Percentiles rank a stretch among this genome's conserved stretches.
phyloP scores from a whole-genome alignment of 1,140 invertebrate genomes.

The Monomorium pharaonis region DNA sequence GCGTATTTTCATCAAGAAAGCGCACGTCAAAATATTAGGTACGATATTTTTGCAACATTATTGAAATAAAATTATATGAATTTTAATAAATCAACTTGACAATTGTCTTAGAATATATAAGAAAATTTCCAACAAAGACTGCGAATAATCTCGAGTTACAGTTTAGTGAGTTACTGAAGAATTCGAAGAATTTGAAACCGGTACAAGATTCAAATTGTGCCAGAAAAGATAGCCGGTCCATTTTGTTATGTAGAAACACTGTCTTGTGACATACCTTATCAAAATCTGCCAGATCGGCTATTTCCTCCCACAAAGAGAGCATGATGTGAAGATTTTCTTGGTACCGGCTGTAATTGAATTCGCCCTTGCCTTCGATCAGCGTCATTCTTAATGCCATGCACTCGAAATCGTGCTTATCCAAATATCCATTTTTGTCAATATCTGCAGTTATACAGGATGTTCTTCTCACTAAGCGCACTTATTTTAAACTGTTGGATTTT shows the following conservation, averaged over 20 bases:
- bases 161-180: background rate
- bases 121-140: background rate
- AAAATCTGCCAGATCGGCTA: constrained; percentile 92
- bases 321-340: constrained; percentile 93
- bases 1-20: background rate
- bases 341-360: constrained; percentile 89
- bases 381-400: constrained; percentile 92
- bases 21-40: background rate
- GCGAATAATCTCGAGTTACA: background rate
- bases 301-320: constrained; percentile 93
- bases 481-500: background rate
- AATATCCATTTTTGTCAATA: constrained; percentile 92
- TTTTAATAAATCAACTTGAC: background rate
- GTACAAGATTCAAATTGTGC: constrained; percentile 1
- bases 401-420: constrained; percentile 93
- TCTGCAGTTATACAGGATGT: constrained; percentile 84
- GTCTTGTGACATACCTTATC: constrained; percentile 88
- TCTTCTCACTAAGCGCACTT: background rate
- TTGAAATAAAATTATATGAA: background rate
- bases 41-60: background rate
- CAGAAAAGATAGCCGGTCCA: background rate
- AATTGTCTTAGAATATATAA: background rate
- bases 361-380: constrained; percentile 92
- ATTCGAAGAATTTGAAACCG: constrained; percentile 11
- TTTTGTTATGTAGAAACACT: background rate